Evolutionary conservation across 2,797 vertebrate species (phyloP).

Genomic region (Gymnothorax reevesii): DNA sequence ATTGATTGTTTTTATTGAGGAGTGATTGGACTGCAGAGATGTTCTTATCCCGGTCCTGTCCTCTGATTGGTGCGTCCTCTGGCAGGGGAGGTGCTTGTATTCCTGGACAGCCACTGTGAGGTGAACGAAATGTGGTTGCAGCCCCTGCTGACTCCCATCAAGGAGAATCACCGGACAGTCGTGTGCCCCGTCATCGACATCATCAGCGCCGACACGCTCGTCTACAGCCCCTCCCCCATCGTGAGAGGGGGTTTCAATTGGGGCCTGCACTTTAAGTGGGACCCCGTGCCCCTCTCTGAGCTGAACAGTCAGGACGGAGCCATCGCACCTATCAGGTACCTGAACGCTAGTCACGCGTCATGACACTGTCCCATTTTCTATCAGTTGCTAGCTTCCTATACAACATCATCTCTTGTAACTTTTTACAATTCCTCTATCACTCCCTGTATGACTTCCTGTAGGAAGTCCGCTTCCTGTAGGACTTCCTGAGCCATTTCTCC

Average conservation of each 20-base stretch:
- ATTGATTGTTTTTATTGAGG: background rate
- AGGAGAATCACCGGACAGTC: conserved; percentile 73
- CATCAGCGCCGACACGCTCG: conserved; percentile 90
- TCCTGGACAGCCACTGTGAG: conserved; percentile 97
- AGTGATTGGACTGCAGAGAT: background rate
- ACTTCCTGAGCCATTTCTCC: background rate
- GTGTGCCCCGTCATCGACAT: conserved; percentile 97
- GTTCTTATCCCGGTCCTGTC: background rate
- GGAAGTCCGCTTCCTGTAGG: background rate
- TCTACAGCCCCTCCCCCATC: conserved; percentile 89
- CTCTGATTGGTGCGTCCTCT: conserved; percentile 9
- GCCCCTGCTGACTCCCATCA: conserved; percentile 81
- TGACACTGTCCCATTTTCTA: background rate
- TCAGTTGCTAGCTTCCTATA: background rate
- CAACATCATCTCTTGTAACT: background rate
- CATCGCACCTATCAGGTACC: conserved; percentile 83
- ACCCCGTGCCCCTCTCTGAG: conserved; percentile 85
- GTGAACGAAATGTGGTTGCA: conserved; percentile 91
- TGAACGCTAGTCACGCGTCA: too few relatives aligned
- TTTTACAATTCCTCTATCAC: background rate
- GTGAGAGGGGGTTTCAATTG: conserved; percentile 96
- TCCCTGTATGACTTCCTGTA: background rate
- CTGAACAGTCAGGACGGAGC: conserved; percentile 76
- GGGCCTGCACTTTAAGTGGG: conserved; percentile 98
- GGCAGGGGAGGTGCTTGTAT: conserved; percentile 89